phyloP scores from a whole-genome alignment of 2,888 invertebrate species.

The Ischnus inquisitorius region DNA sequence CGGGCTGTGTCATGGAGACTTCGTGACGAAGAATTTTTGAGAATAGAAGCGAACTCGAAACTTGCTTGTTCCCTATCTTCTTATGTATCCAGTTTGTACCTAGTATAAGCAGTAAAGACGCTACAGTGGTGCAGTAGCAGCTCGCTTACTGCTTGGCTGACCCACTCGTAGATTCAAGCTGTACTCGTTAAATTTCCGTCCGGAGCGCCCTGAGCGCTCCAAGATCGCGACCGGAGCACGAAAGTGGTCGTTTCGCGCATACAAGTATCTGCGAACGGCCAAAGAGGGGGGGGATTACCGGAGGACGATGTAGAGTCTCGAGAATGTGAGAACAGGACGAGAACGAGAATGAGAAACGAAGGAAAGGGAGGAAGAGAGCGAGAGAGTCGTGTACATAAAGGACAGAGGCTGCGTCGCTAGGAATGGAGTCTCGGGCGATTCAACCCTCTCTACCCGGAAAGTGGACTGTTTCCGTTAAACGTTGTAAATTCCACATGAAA shows the following conservation, averaged over 20 bases:
- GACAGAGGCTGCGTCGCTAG: conserved; percentile 52
- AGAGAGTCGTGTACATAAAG: conserved; percentile 30
- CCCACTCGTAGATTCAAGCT: conserved; percentile 65
- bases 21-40: background rate
- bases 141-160: conserved; percentile 55
- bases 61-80: background rate
- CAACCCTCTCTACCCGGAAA: conserved; percentile 69
- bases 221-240: conserved; percentile 68
- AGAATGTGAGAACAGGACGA: conserved; percentile 52
- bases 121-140: background rate
- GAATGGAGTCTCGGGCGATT: conserved; percentile 65
- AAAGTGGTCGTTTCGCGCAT: conserved; percentile 70
- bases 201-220: conserved; percentile 62
- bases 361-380: conserved; percentile 23
- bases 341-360: conserved; percentile 32
- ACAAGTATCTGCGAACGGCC: conserved; percentile 65
- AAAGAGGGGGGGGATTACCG: background rate
- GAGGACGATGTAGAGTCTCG: conserved; percentile 50
- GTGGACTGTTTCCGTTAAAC: conserved; percentile 73
- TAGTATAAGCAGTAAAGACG: conserved; percentile 1
- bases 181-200: conserved; percentile 70
- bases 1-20: background rate
- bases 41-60: background rate
- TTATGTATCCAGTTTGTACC: conserved; percentile 8
- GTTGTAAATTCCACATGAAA: conserved; percentile 74